These are phyloP conservation scores for Tricholauxania praeusta DNA, from an alignment of 2,888 invertebrate species.

Conservation along the genomic window DNA sequence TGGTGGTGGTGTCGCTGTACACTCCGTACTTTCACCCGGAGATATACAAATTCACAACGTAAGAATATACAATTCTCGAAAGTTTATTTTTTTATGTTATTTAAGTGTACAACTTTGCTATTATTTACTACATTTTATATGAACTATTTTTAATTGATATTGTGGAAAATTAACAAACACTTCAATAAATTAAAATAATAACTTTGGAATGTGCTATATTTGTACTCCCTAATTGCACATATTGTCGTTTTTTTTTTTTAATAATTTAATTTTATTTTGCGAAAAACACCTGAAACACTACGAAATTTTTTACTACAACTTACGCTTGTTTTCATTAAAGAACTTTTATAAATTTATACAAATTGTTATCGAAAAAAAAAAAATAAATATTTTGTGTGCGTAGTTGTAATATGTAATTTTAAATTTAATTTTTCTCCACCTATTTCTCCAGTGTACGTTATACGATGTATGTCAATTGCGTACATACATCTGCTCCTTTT, in stretches of 20 bases:
- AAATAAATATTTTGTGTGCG: no score
- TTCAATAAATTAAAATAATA: constrained; percentile 38
- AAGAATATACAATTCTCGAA: constrained; percentile 51
- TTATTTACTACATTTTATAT: constrained; percentile 35
- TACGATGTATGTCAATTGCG: no score
- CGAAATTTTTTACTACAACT: constrained; percentile 23
- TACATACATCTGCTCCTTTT: no score
- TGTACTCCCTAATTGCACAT: constrained; percentile 37
- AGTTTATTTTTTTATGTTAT: constrained; percentile 18
- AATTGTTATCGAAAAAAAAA: no score
- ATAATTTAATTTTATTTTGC: background rate
- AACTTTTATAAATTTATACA: constrained; percentile 13
- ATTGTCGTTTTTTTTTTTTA: background rate
- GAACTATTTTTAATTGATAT: constrained; percentile 33
- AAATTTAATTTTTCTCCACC: no score
- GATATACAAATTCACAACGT: constrained; percentile 67
- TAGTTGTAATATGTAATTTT: no score
- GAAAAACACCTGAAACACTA: constrained; percentile 17
- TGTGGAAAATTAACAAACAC: constrained; percentile 27
- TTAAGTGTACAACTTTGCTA: constrained; percentile 6
- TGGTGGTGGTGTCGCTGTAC: constrained; percentile 53
- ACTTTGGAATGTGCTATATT: constrained; percentile 51
- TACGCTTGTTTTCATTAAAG: constrained; percentile 23
- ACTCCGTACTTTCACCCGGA: constrained; percentile 62
- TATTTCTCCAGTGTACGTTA: no score